Conservation (phyloP, 2,888 invertebrate species). For the Pristionchus arcanus region DNA sequence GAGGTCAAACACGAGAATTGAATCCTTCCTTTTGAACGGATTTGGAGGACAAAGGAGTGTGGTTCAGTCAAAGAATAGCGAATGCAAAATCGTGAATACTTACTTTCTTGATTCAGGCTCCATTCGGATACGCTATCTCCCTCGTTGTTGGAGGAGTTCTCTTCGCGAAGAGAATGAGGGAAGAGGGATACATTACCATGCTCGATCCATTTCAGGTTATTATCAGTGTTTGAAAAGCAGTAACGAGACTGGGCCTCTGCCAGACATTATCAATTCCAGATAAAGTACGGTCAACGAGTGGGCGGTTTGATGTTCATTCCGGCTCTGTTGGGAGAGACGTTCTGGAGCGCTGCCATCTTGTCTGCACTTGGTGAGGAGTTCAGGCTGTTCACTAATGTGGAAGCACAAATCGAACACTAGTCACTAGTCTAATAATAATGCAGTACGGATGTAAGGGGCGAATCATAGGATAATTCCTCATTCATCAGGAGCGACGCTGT, state of each 20-base stretch:
- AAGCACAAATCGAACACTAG: too few relatives aligned
- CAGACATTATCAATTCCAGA: constrained; percentile 85
- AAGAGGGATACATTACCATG: constrained; percentile 95
- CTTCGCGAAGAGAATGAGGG: constrained; percentile 97
- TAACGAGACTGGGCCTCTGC: background rate
- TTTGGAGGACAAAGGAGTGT: too few relatives aligned
- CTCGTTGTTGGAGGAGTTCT: constrained; percentile 95
- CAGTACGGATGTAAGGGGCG: too few relatives aligned
- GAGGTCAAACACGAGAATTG: too few relatives aligned
- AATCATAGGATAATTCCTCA: background rate
- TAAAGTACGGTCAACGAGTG: constrained; percentile 96
- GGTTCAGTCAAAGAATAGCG: background rate
- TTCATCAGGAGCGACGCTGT: constrained; percentile 91
- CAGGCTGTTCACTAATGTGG: background rate
- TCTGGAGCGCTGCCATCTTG: constrained; percentile 98
- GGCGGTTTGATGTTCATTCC: constrained; percentile 96
- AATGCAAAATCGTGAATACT: background rate
- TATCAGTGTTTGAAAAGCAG: background rate
- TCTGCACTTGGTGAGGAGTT: constrained; percentile 89
- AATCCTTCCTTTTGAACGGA: too few relatives aligned
- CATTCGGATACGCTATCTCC: constrained; percentile 97
- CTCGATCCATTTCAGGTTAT: constrained; percentile 88
- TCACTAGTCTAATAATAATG: background rate
- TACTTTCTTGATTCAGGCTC: constrained; percentile 83
- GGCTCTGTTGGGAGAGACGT: constrained; percentile 96